These are phyloP conservation scores for Bostrychus sinensis DNA, from an alignment of 2,113 vertebrate genomes.

Conservation along the genomic window DNA sequence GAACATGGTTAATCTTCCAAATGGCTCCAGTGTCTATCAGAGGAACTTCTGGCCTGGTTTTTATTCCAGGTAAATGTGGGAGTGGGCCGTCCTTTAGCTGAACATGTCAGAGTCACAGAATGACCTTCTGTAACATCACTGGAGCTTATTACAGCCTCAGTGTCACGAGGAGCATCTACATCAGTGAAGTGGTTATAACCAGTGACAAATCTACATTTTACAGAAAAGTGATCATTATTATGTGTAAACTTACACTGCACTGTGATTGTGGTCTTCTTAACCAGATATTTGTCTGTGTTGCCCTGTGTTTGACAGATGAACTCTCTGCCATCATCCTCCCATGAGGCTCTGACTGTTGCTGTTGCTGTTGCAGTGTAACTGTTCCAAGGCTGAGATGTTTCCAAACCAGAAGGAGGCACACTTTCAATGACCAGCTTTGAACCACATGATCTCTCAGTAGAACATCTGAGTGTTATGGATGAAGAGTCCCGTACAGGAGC, in stretches of 20 bases:
- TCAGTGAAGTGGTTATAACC: too few species aligned
- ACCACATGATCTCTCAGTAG: constrained; percentile 34
- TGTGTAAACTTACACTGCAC: constrained; percentile 9
- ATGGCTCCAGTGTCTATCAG: neutral
- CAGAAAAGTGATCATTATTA: too few species aligned
- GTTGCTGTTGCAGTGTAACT: accelerated
- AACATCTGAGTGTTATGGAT: constrained; percentile 16
- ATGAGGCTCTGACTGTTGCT: neutral
- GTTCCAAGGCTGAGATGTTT: accelerated
- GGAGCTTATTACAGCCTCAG: neutral
- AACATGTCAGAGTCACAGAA: neutral
- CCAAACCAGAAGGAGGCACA: accelerated
- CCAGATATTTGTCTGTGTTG: neutral
- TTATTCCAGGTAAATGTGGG: neutral
- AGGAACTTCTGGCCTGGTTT: neutral
- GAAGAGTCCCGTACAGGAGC: neutral
- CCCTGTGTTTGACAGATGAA: constrained; percentile 49
- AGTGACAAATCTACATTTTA: neutral
- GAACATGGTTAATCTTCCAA: neutral
- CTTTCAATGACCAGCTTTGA: neutral
- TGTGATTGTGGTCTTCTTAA: neutral
- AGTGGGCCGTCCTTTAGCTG: neutral
- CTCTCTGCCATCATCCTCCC: constrained; percentile 45
- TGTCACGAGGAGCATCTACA: constrained; percentile 51
- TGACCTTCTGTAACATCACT: neutral